These are phyloP conservation scores for Burhinus bistriatus DNA, from an alignment of 2,113 vertebrate species.

Conservation along the genomic window DNA sequence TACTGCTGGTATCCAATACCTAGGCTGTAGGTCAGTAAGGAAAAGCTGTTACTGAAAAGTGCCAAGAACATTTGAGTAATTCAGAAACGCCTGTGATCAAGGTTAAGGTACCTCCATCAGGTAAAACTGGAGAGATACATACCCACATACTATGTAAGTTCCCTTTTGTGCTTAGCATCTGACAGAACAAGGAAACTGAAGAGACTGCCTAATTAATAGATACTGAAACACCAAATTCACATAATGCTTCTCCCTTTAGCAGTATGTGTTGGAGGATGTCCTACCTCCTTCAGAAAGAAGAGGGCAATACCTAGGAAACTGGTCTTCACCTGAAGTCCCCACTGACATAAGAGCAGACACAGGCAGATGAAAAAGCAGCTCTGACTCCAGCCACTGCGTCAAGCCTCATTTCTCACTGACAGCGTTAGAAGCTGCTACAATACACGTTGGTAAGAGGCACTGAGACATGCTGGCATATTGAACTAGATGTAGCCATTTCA, in stretches of 20 bases:
- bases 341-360: background rate
- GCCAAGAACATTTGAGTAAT: background rate
- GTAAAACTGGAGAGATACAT: background rate
- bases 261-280: background rate
- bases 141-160: background rate
- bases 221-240: background rate
- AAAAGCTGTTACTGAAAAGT: background rate
- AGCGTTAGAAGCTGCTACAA: background rate
- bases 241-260: background rate
- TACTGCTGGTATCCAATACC: background rate
- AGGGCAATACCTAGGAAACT: background rate
- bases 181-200: background rate
- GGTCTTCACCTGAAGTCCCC: background rate
- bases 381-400: background rate
- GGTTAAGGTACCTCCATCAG: background rate
- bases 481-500: fast-evolving
- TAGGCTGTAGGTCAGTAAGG: background rate
- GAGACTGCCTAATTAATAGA: background rate
- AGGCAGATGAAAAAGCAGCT: background rate
- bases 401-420: background rate
- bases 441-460: background rate
- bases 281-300: background rate
- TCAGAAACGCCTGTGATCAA: background rate
- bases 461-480: fast-evolving
- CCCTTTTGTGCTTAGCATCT: background rate